Evolutionary conservation across 1,140 invertebrate genomes (phyloP).

Genomic region (Brachionus angularis): DNA sequence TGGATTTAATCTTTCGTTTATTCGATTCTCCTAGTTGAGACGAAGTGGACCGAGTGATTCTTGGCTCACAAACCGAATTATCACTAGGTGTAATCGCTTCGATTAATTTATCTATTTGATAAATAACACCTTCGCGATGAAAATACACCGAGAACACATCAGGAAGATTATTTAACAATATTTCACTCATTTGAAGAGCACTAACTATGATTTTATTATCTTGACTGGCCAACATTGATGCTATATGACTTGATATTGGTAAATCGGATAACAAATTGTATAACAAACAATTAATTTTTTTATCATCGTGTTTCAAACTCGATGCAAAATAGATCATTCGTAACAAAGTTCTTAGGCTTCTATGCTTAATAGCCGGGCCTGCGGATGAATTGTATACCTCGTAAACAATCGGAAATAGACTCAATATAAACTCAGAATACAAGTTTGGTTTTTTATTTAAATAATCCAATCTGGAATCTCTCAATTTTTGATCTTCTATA

Average conservation of each 20-base stretch:
- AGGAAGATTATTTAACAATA: slow-evolving; percentile 89
- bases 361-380: slow-evolving; percentile 90
- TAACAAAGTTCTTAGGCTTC: slow-evolving; percentile 86
- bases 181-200: slow-evolving; percentile 91
- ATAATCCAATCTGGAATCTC: slow-evolving; percentile 67
- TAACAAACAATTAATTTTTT: slow-evolving; percentile 39
- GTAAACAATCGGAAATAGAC: slow-evolving; percentile 80
- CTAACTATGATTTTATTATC: slow-evolving; percentile 92
- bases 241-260: slow-evolving; percentile 72
- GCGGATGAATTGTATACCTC: slow-evolving; percentile 96
- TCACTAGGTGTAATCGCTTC: not conserved
- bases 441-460: slow-evolving; percentile 67
- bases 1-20: not conserved
- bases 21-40: not conserved
- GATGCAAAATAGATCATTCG: slow-evolving; percentile 87
- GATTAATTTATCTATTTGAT: slow-evolving; percentile 38
- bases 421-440: slow-evolving; percentile 74
- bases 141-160: slow-evolving; percentile 91
- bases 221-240: slow-evolving; percentile 91
- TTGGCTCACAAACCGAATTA: not conserved
- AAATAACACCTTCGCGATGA: slow-evolving; percentile 70
- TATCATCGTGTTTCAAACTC: not conserved
- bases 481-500: not conserved
- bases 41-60: not conserved
- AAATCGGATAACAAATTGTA: not conserved